Evolutionary conservation across 2,797 vertebrate genomes (phyloP).

Genomic region (Tragopan temminckii): DNA sequence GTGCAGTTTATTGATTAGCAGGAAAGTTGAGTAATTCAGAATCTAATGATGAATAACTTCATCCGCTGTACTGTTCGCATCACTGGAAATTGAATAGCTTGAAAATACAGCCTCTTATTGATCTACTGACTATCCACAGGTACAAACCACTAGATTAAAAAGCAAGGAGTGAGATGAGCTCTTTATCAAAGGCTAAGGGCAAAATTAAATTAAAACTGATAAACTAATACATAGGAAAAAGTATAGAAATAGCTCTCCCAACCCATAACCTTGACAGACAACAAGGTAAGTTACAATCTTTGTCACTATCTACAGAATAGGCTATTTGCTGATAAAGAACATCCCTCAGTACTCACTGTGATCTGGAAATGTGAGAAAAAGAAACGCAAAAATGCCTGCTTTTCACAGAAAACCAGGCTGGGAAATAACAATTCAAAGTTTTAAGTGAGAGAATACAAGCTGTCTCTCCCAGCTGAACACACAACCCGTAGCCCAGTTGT

Average conservation of each 20-base stretch:
- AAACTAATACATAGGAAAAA: background rate
- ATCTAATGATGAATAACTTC: background rate
- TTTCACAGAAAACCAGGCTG: background rate
- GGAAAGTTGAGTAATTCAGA: background rate
- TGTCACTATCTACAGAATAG: background rate
- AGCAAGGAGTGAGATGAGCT: background rate
- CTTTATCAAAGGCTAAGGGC: too few relatives aligned
- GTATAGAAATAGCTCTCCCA: background rate
- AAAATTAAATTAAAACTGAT: background rate
- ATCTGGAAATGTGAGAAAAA: background rate
- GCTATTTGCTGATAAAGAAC: background rate
- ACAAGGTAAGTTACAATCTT: background rate
- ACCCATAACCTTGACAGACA: background rate
- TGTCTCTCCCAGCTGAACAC: background rate
- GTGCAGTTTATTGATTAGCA: background rate
- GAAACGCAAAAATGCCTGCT: fast-evolving
- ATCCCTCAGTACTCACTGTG: too few relatives aligned
- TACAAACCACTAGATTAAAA: background rate
- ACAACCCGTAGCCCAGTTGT: background rate
- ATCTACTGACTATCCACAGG: background rate
- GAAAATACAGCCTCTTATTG: background rate
- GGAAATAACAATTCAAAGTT: background rate
- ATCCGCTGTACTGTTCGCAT: background rate
- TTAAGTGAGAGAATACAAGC: background rate
- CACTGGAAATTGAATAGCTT: background rate